Evolutionary conservation across 2,113 vertebrate genomes (phyloP).

Genomic region (Sprattus sprattus): DNA sequence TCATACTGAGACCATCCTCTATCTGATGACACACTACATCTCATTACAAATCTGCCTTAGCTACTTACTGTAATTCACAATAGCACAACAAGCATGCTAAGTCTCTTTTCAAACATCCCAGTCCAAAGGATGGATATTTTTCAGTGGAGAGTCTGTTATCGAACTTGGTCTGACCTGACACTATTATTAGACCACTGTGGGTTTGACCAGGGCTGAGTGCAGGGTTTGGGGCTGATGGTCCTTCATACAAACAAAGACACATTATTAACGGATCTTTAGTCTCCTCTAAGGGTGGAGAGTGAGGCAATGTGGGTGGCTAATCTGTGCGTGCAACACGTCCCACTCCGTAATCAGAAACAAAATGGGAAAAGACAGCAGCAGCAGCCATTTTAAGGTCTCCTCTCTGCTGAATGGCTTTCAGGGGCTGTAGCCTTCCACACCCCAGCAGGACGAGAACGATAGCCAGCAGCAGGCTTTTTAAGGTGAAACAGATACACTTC

Average conservation of each 20-base stretch:
- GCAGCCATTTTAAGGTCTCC: constrained; percentile 13
- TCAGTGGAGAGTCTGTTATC: background rate
- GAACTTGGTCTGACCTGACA: background rate
- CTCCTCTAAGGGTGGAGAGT: background rate
- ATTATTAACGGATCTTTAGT: background rate
- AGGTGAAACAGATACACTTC: constrained; percentile 18
- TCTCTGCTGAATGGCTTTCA: background rate
- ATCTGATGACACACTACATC: background rate
- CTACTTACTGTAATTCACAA: background rate
- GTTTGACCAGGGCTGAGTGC: background rate
- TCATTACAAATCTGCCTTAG: background rate
- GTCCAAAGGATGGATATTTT: background rate
- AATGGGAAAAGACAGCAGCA: constrained; percentile 9
- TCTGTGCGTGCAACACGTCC: background rate
- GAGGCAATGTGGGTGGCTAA: background rate
- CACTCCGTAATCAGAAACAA: constrained; percentile 1
- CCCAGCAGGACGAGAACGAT: background rate
- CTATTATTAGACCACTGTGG: background rate
- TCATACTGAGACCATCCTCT: background rate
- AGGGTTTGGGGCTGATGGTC: background rate
- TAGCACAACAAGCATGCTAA: background rate
- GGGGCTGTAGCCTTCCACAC: background rate
- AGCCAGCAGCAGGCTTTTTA: background rate
- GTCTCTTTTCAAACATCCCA: background rate
- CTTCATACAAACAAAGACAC: background rate